phyloP scores from a whole-genome alignment of 2,797 vertebrate genomes.

The Epinephelus awoara region DNA sequence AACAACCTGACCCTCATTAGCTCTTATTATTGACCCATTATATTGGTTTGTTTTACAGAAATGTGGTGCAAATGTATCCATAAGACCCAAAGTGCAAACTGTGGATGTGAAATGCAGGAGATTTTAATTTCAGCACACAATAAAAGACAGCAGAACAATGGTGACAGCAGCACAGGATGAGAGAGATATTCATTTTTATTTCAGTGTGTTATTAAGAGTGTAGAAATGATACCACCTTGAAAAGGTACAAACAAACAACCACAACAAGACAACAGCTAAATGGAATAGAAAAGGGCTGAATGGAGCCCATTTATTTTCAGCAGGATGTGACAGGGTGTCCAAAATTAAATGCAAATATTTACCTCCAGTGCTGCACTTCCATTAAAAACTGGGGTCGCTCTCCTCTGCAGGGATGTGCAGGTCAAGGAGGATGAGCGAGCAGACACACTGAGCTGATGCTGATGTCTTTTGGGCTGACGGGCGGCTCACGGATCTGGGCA shows the following conservation, averaged over 20 bases:
- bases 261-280: conserved; percentile 6
- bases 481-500: conserved; percentile 33
- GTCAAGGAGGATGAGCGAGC: conserved; percentile 72
- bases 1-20: neutral
- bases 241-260: conserved; percentile 26
- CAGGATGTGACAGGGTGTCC: conserved; percentile 40
- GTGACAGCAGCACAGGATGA: neutral
- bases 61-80: neutral
- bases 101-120: neutral
- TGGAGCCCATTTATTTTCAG: conserved; percentile 48
- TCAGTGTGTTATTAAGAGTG: neutral
- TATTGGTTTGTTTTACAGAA: neutral
- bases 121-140: neutral
- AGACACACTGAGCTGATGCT: conserved; percentile 63
- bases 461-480: conserved; percentile 46
- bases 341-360: conserved; percentile 79
- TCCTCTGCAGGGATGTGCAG: conserved; percentile 47
- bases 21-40: neutral
- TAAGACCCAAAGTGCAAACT: neutral
- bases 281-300: conserved; percentile 37
- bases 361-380: conserved; percentile 38
- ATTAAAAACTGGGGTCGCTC: conserved; percentile 46
- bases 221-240: conserved; percentile 30
- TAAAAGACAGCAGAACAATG: neutral
- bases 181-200: neutral